Base-by-base conservation (phyloP, 1,140 invertebrate species). In the Eupristina koningsbergeri region DNA sequence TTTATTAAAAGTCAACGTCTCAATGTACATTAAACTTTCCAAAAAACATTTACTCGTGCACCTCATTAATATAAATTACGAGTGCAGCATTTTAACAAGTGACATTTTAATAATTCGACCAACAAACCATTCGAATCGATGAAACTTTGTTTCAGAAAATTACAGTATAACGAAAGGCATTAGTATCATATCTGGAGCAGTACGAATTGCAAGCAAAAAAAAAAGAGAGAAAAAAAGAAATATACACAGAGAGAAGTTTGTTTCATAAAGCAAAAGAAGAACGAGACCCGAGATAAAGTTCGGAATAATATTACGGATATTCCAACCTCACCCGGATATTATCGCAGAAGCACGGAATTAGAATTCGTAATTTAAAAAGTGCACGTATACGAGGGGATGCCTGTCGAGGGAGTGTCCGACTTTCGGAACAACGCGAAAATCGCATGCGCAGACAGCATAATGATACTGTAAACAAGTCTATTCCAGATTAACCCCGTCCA, bases 381-480 rank as follows among this genome's bases (percentile, higher is more conserved):
- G 26, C 36, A 34, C 45, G 47, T 58, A 41, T 26, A 45, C 11
- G 39, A 26, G 29, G n/a, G 50, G 74, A 76, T 83, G 77, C 47
- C 61, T 17, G 34, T 77, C 41, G 58, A 19, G n/a, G 6, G 22
- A 45, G 79, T 13, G 45, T 29, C 0, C 1, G 3, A 26, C 0
- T 0, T 5, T 80, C 36, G 31, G 69, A 50, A 69, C 69, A 50
- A 63, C 5, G 53, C 22, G 11, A 15, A 26, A 22, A 26, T 31
- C 13, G 26, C 39, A 34, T 50, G 29, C 69, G n/a, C 77, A 41
- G n/a, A 22, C 17, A 75, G 0, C 19, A 64, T 34, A 26, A 36
- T 45, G n/a, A 77, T 13, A 63, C 76, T 81, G 82, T 80, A 74
- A 58, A 84, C 85, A 84, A 85, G 80, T 61, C 81, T 78, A 83